Conservation (phyloP, 2,797 vertebrate genomes). For the Myotis findleyi region DNA sequence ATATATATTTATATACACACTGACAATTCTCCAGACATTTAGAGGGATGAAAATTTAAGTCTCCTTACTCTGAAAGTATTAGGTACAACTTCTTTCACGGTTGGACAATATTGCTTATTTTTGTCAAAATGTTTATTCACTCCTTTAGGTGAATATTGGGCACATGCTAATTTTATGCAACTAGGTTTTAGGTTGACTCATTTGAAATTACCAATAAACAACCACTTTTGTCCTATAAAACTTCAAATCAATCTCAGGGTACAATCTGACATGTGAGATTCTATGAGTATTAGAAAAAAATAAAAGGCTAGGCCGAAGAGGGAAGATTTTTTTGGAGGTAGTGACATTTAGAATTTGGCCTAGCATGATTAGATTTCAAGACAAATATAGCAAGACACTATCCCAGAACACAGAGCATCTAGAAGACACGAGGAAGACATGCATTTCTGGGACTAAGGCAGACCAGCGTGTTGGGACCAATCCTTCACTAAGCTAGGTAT, state of each 20-base stretch:
- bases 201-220: neutral
- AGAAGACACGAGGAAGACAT: neutral
- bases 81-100: neutral
- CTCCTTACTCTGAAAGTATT: neutral
- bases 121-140: constrained; percentile 9
- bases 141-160: neutral
- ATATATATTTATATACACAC: neutral
- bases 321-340: neutral
- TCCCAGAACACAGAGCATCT: neutral
- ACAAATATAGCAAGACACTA: neutral
- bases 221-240: neutral
- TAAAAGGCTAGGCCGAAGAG: neutral
- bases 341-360: constrained; percentile 7
- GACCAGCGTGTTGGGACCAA: neutral
- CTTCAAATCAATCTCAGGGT: neutral
- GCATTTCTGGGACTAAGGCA: neutral
- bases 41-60: neutral
- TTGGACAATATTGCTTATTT: neutral
- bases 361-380: neutral
- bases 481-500: neutral
- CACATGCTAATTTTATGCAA: neutral
- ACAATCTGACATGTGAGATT: neutral
- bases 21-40: neutral
- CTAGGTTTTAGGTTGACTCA: neutral
- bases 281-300: neutral